A percentile compares a stretch with the other conserved stretches of the same genome.
Conservation (phyloP, 2,113 vertebrate genomes). For the Oryzias woworae region DNA sequence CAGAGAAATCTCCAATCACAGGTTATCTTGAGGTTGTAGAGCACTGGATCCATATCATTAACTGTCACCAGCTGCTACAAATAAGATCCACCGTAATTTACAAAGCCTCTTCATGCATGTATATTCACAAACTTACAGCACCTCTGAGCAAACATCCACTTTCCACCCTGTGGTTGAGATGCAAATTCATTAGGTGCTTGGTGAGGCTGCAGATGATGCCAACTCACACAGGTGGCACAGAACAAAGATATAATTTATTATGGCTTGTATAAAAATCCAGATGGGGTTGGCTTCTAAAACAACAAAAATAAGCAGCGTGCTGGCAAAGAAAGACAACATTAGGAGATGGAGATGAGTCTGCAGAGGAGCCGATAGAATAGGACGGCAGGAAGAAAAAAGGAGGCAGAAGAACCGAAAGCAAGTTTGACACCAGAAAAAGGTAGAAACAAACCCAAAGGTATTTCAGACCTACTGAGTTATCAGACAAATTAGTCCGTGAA, state of each 20-base stretch:
- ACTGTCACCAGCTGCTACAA: conserved; percentile 50
- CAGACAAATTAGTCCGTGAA: too few relatives aligned
- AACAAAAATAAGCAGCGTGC: conserved; percentile 58
- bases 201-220: conserved; percentile 50
- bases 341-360: conserved; percentile 23
- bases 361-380: conserved; percentile 23
- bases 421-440: conserved; percentile 3
- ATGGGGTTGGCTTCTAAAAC: conserved; percentile 57
- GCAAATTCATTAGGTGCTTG: conserved; percentile 59
- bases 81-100: conserved; percentile 60
- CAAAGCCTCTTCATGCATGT: conserved; percentile 7
- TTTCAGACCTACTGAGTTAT: too few relatives aligned
- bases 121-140: conserved; percentile 26
- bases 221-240: conserved; percentile 69
- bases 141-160: conserved; percentile 45
- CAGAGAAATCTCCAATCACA: conserved; percentile 47
- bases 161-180: conserved; percentile 46
- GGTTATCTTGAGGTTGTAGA: conserved; percentile 35
- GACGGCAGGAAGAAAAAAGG: background rate
- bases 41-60: conserved; percentile 35
- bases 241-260: conserved; percentile 64
- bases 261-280: conserved; percentile 53
- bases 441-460: background rate
- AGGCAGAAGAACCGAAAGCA: background rate
- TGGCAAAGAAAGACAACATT: conserved; percentile 30